Percentiles rank a stretch among this genome's conserved stretches.
phyloP scores from a whole-genome alignment of 2,888 invertebrate species.

The Melanostoma scalare region DNA sequence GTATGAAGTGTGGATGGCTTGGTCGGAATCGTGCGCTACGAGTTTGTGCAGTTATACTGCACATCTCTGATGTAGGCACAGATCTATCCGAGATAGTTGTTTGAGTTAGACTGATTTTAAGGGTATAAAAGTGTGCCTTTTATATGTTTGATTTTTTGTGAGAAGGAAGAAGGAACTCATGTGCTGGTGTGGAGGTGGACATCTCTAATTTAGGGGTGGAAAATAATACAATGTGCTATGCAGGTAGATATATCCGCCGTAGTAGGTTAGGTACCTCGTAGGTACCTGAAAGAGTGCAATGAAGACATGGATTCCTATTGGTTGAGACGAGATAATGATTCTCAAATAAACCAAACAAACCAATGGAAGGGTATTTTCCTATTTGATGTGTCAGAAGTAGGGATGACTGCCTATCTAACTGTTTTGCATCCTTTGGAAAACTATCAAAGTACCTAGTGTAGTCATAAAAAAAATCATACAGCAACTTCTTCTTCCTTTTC shows the following conservation, averaged over 20 bases:
- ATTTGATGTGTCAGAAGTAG: neutral
- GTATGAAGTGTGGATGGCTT: slow-evolving; percentile 54
- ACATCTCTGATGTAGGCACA: slow-evolving; percentile 35
- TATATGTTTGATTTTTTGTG: slow-evolving; percentile 26
- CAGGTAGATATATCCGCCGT: neutral
- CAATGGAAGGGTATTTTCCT: slow-evolving; percentile 7
- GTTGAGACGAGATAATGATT: slow-evolving; percentile 3
- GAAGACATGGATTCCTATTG: slow-evolving; percentile 39
- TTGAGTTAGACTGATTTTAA: slow-evolving; percentile 70
- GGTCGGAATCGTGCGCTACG: slow-evolving; percentile 51
- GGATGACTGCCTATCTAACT: too few species aligned
- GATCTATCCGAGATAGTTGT: slow-evolving; percentile 46
- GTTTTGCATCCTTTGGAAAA: too few species aligned
- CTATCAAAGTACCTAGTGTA: too few species aligned
- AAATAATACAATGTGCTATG: slow-evolving; percentile 18
- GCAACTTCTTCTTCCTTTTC: too few species aligned
- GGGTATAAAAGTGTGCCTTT: slow-evolving; percentile 54
- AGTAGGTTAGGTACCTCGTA: neutral
- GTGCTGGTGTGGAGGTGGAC: neutral
- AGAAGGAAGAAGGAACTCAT: neutral
- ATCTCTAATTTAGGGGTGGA: slow-evolving; percentile 38
- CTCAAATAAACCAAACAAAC: neutral
- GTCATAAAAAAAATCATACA: too few species aligned
- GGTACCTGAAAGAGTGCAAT: neutral
- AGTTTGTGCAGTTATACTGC: slow-evolving; percentile 49